Evolutionary conservation across 2,797 vertebrate genomes (phyloP).

Genomic region (Esox masquinongy): DNA sequence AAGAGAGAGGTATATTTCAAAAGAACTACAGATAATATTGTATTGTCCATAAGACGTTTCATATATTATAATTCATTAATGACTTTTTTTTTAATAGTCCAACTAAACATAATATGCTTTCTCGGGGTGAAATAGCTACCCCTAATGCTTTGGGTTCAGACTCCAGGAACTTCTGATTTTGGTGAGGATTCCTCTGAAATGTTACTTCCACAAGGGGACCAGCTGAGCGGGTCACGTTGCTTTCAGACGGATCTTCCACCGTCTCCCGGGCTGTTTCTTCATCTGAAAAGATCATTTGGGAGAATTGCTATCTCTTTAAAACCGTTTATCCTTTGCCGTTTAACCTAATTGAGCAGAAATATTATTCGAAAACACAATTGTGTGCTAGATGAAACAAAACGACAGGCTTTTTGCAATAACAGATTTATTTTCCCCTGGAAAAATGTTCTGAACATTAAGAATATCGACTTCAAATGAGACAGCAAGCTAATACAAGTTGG

Average conservation of each 20-base stretch:
- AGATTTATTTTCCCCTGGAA: background rate
- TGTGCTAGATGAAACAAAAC: background rate
- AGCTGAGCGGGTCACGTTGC: too few relatives aligned
- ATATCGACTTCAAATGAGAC: background rate
- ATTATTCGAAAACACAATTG: background rate
- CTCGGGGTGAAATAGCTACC: background rate
- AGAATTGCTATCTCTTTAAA: background rate
- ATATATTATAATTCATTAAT: background rate
- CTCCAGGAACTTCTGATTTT: conserved; percentile 1
- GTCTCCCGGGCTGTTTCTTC: background rate
- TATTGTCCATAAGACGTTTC: background rate
- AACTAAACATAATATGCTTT: background rate
- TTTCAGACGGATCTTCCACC: background rate
- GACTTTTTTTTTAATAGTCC: background rate
- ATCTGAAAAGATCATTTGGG: background rate
- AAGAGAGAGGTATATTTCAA: background rate
- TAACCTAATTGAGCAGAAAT: background rate
- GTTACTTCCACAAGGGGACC: background rate
- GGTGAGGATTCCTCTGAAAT: background rate
- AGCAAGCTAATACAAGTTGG: background rate
- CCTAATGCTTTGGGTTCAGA: background rate
- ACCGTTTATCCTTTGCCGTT: background rate
- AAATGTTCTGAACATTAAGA: background rate
- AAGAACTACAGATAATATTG: background rate
- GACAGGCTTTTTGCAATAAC: background rate